Evolutionary conservation across 2,888 invertebrate species (phyloP), one percentile per base, ranked within the genome.

Genomic region (Cybosia mesomella): DNA sequence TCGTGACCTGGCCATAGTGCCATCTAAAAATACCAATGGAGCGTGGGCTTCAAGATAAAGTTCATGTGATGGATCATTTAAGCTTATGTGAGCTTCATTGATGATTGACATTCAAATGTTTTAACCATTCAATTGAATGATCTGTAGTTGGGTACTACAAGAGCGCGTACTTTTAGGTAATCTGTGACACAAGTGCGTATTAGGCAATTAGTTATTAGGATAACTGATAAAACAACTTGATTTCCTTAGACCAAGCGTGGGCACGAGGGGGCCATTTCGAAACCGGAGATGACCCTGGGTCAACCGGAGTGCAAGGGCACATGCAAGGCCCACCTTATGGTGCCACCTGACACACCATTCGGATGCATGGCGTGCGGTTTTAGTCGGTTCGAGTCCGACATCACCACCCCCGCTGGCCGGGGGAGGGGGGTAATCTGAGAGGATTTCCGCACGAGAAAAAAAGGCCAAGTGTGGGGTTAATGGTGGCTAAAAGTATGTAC

Each of bases 21-120:
- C 74, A 71, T 70, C 77, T 82, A 81, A 81, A 81, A 77, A 82
- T 81, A 80, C 78, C 82, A 70, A 70, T 71, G 72, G 70, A 66
- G 54, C 71, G 71, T 77, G 71, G 74, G 71, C 53, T 18, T 39
- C 24, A n/a, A 53, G 64, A 64, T 53, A 61, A 57, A 24, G 64
- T 36, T 68, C 68, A 57, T 63, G 63, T 43, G 57, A 58, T 63
- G 7, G 39, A 67, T 66, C 53, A 53, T 55, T 36, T 54, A 10
- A 15, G 57, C 15, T 64, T n/a, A 22, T 36, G 55, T 54, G 11
- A 63, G 43, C 58, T 61, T 58, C 58, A 68, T 68, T 68, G 64
- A 64, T 49, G 15, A 49, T 9, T 53, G 18, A 22, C 32, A 58
- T 59, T 24, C 49, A n/a, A 9, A n/a, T 21, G 36, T 22, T 58